phyloP scores from a whole-genome alignment of 1,140 invertebrate species.

The Cephus cinctus region DNA sequence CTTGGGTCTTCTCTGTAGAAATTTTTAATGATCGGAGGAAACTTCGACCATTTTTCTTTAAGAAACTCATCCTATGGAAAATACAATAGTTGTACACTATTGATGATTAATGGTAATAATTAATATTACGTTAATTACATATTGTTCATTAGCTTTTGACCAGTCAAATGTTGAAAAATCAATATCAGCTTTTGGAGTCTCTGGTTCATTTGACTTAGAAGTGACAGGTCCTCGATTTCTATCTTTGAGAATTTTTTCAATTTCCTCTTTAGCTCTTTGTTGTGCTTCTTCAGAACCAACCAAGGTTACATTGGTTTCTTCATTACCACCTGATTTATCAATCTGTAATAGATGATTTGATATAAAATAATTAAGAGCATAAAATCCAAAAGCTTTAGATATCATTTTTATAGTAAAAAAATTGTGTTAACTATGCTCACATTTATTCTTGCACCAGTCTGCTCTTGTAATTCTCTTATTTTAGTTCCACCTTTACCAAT shows the following conservation, averaged over 20 bases:
- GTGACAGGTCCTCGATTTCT: constrained; percentile 5
- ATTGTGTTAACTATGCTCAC: constrained; percentile 35
- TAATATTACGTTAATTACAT: constrained; percentile 44
- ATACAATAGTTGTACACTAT: constrained; percentile 4
- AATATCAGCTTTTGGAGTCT: no score
- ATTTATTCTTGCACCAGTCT: constrained; percentile 60
- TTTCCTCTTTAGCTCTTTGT: constrained; percentile 57
- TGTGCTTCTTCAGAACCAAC: constrained; percentile 57
- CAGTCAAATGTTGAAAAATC: constrained; percentile 42
- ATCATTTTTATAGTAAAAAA: constrained; percentile 8
- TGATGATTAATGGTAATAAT: constrained; percentile 33
- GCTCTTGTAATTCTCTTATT: constrained; percentile 71
- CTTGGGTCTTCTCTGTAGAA: constrained; percentile 81
- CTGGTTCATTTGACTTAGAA: constrained; percentile 19
- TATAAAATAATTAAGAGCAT: constrained; percentile 3
- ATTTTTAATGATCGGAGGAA: constrained; percentile 72
- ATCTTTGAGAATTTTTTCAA: constrained; percentile 49
- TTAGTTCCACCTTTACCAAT: constrained; percentile 71
- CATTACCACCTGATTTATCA: constrained; percentile 40
- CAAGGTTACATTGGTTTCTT: constrained; percentile 55
- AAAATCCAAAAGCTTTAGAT: background rate
- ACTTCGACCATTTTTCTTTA: constrained; percentile 61
- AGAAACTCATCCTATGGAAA: constrained; percentile 55
- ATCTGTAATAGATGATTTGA: constrained; percentile 23
- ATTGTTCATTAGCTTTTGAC: constrained; percentile 35